Evolutionary conservation across 2,797 vertebrate species (phyloP).

Genomic region (Dendrocincla tyrannina): DNA sequence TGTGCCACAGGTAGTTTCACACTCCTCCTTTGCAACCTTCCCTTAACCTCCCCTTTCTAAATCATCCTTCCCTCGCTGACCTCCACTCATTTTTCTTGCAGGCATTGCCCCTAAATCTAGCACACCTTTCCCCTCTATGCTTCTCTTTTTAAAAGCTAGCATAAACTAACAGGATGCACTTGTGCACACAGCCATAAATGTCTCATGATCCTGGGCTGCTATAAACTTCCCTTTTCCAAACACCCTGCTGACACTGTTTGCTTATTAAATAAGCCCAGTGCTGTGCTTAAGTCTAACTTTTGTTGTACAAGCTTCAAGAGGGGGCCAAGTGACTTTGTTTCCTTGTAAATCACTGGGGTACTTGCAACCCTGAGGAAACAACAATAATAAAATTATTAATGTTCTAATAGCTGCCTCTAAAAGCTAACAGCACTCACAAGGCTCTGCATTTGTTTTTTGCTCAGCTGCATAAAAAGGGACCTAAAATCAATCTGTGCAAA

Average conservation of each 20-base stretch:
- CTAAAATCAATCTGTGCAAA: slow-evolving; percentile 43
- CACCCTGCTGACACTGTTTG: slow-evolving; percentile 54
- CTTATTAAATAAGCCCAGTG: slow-evolving; percentile 59
- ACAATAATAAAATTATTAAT: slow-evolving; percentile 56
- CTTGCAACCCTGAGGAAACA: not conserved
- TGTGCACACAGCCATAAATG: not conserved
- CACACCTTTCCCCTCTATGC: not conserved
- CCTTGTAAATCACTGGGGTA: slow-evolving; percentile 29
- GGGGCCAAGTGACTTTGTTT: slow-evolving; percentile 37
- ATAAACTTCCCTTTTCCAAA: slow-evolving; percentile 50
- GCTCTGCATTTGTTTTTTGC: slow-evolving; percentile 40
- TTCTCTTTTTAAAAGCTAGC: not conserved
- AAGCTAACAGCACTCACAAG: not conserved
- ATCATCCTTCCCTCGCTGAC: not conserved
- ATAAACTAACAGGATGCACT: not conserved
- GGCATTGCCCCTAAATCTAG: not conserved
- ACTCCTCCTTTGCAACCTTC: not conserved
- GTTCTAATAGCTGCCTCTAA: slow-evolving; percentile 26
- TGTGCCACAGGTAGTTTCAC: not conserved
- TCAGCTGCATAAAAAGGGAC: slow-evolving; percentile 38
- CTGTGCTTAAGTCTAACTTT: slow-evolving; percentile 58
- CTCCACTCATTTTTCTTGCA: not conserved
- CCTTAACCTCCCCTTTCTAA: not conserved
- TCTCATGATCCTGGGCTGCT: slow-evolving; percentile 1
- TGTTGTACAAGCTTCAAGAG: slow-evolving; percentile 24